Percentiles rank a stretch among this genome's conserved stretches.
phyloP scores from a whole-genome alignment of 2,888 invertebrate species.

The Phania funesta region DNA sequence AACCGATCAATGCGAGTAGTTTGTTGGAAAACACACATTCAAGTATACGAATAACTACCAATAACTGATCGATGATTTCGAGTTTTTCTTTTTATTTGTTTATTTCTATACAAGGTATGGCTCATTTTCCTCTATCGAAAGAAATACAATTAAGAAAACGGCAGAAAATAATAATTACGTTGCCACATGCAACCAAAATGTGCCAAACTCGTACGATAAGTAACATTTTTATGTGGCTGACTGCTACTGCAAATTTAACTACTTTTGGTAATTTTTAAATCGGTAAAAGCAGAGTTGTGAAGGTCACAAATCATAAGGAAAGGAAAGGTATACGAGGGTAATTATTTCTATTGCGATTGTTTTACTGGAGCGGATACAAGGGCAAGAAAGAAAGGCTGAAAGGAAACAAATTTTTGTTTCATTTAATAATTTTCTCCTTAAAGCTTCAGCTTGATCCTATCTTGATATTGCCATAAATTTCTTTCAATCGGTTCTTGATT shows the following conservation, averaged over 20 bases:
- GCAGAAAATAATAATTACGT: conserved; percentile 52
- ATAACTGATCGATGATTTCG: conserved; percentile 48
- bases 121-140: conserved; percentile 11
- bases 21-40: conserved; percentile 5
- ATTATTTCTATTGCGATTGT: too few relatives aligned
- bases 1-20: conserved; percentile 68
- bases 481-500: too few relatives aligned
- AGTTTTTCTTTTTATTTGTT: background rate
- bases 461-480: too few relatives aligned
- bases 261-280: background rate
- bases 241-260: background rate
- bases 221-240: background rate
- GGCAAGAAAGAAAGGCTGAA: too few relatives aligned
- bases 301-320: background rate
- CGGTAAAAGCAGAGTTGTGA: background rate
- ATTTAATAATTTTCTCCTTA: too few relatives aligned
- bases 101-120: conserved; percentile 26
- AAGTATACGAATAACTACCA: conserved; percentile 15
- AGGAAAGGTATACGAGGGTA: too few relatives aligned
- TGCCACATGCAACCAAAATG: conserved; percentile 54
- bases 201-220: conserved; percentile 3
- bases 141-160: conserved; percentile 34
- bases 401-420: too few relatives aligned
- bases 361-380: too few relatives aligned
- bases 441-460: too few relatives aligned